phyloP scores from a whole-genome alignment of 2,888 invertebrate species.

The Napeogenes inachia region DNA sequence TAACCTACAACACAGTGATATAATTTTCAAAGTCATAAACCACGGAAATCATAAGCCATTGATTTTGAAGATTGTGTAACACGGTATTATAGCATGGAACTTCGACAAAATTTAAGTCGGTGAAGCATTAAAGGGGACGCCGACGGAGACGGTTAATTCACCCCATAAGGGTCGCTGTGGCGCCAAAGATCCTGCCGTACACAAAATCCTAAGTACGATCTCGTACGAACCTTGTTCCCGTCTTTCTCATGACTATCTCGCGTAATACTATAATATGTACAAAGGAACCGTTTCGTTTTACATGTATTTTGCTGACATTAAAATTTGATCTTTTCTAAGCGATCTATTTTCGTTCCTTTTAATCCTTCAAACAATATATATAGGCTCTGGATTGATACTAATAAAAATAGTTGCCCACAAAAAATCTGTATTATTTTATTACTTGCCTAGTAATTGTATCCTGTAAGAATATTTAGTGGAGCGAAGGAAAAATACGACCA shows the following conservation, averaged over 20 bases:
- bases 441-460: slow-evolving; percentile 1
- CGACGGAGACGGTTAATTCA: slow-evolving; percentile 72
- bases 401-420: no score
- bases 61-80: slow-evolving; percentile 61
- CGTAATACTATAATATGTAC: not conserved
- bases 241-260: slow-evolving; percentile 32
- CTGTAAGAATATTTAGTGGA: slow-evolving; percentile 6
- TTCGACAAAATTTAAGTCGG: slow-evolving; percentile 76
- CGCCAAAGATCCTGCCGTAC: slow-evolving; percentile 73
- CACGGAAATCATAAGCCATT: slow-evolving; percentile 69
- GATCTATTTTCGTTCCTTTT: no score
- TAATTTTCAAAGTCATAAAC: slow-evolving; percentile 49
- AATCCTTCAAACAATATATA: no score
- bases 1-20: not conserved
- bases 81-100: slow-evolving; percentile 68
- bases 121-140: slow-evolving; percentile 73
- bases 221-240: slow-evolving; percentile 34
- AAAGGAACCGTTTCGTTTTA: slow-evolving; percentile 1
- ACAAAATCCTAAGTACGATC: slow-evolving; percentile 70
- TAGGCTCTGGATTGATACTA: no score
- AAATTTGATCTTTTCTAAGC: no score
- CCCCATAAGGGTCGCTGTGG: slow-evolving; percentile 74
- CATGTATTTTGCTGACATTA: not conserved
- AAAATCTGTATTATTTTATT: slow-evolving; percentile 1
- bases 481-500: slow-evolving; percentile 45